A percentile compares a stretch with the other conserved stretches of the same genome.
These are phyloP conservation scores for Thyatira batis DNA, from an alignment of 2,888 invertebrate genomes.

Conservation along the genomic window DNA sequence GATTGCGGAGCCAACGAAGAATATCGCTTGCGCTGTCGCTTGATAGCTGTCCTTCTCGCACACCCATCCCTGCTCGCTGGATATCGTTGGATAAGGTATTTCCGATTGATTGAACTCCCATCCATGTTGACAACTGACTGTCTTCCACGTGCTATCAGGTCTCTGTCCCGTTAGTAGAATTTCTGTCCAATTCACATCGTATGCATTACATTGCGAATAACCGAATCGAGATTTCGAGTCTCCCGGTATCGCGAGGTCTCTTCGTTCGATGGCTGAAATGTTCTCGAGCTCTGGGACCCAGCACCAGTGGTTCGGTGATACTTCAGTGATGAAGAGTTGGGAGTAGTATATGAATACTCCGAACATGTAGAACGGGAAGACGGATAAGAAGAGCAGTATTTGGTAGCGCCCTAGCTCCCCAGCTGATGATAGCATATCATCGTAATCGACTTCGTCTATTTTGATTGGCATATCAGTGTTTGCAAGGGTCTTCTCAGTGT, in stretches of 20 bases:
- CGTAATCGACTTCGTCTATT: conserved; percentile 35
- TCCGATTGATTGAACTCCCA: conserved; percentile 62
- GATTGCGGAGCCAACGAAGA: conserved; percentile 54
- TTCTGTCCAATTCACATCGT: conserved; percentile 54
- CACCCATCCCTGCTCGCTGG: conserved; percentile 61
- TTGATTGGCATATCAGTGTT: background rate
- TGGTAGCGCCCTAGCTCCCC: conserved; percentile 52
- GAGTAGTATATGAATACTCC: conserved; percentile 46
- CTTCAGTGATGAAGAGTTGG: conserved; percentile 51
- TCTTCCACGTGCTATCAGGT: conserved; percentile 46
- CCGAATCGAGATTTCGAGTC: conserved; percentile 44
- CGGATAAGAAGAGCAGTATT: conserved; percentile 38
- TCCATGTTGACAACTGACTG: conserved; percentile 50
- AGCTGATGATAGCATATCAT: conserved; percentile 45
- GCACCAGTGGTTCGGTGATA: conserved; percentile 53
- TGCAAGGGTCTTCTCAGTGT: background rate
- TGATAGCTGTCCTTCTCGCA: conserved; percentile 59
- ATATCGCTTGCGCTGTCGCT: conserved; percentile 59
- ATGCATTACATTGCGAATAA: conserved; percentile 51
- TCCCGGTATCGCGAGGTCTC: conserved; percentile 41
- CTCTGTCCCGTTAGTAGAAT: conserved; percentile 33
- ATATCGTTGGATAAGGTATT: conserved; percentile 61
- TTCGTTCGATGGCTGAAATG: conserved; percentile 41
- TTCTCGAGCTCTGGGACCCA: conserved; percentile 48
- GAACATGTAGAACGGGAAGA: conserved; percentile 47